Evolutionary conservation across 1,140 invertebrate species (phyloP).

Genomic region (Arctopsyche grandis): DNA sequence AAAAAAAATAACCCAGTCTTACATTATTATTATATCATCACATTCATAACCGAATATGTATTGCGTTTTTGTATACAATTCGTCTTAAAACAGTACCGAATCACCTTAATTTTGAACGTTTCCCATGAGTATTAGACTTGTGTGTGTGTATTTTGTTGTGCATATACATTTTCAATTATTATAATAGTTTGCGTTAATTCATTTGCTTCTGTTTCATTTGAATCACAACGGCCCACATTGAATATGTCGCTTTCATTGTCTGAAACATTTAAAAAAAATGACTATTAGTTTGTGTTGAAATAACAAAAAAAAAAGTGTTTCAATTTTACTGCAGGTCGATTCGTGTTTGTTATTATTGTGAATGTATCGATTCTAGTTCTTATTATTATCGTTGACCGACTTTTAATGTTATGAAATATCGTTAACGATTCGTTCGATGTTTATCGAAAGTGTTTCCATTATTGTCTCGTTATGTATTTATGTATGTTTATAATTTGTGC

Average conservation of each 20-base stretch:
- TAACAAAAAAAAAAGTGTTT: too few relatives aligned
- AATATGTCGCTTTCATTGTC: constrained; percentile 52
- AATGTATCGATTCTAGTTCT: too few relatives aligned
- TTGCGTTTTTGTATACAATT: neutral
- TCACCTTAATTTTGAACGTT: too few relatives aligned
- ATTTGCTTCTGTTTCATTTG: constrained; percentile 34
- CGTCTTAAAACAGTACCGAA: too few relatives aligned
- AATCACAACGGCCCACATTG: constrained; percentile 44
- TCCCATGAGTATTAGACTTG: too few relatives aligned
- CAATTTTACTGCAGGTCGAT: too few relatives aligned
- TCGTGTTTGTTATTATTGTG: too few relatives aligned
- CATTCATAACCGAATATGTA: neutral
- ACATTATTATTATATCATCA: neutral
- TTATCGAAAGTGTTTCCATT: neutral
- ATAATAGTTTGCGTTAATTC: neutral
- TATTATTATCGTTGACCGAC: too few relatives aligned
- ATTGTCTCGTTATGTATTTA: too few relatives aligned
- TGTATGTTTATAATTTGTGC: too few relatives aligned
- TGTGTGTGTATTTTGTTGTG: too few relatives aligned
- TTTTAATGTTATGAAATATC: neutral
- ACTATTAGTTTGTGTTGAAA: too few relatives aligned
- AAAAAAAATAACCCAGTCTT: neutral
- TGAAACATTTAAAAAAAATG: constrained; percentile 39
- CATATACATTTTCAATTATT: neutral
- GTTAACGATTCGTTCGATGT: neutral